Conservation (phyloP, 30 jellyfish, hydroid and myxozoan species). For the Aurelia aurita region DNA sequence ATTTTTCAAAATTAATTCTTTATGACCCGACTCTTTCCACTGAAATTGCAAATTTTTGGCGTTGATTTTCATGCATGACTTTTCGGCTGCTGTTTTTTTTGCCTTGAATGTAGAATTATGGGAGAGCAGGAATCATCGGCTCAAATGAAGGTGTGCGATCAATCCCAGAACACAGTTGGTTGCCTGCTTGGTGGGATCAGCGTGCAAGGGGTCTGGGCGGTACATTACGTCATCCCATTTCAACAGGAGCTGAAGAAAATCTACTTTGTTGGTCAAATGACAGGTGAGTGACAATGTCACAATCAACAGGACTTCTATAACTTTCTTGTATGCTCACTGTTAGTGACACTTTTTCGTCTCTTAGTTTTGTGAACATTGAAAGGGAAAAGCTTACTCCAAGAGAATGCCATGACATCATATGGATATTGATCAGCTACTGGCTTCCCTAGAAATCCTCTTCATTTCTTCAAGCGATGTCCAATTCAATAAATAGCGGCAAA, state of each 20-base stretch:
- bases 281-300: constrained; percentile 27
- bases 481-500: too few species aligned
- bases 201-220: constrained; percentile 97
- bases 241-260: constrained; percentile 95
- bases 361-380: neutral
- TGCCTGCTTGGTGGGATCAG: constrained; percentile 86
- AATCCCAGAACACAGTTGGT: constrained; percentile 87
- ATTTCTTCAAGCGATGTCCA: too few species aligned
- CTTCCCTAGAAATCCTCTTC: too few species aligned
- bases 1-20: too few species aligned
- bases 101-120: constrained; percentile 33
- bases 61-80: neutral
- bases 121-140: constrained; percentile 80
- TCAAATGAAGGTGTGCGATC: constrained; percentile 74
- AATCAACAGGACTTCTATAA: too few species aligned
- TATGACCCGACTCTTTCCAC: too few species aligned
- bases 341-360: too few species aligned
- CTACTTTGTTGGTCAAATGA: constrained; percentile 80
- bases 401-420: too few species aligned
- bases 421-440: too few species aligned
- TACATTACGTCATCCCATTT: constrained; percentile 62
- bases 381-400: neutral
- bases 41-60: too few species aligned
- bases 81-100: neutral
- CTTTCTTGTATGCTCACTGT: too few species aligned